Evolutionary conservation across 92 coral and sea anemone genomes (phyloP).

Genomic region (Zoanthus solanderi): DNA sequence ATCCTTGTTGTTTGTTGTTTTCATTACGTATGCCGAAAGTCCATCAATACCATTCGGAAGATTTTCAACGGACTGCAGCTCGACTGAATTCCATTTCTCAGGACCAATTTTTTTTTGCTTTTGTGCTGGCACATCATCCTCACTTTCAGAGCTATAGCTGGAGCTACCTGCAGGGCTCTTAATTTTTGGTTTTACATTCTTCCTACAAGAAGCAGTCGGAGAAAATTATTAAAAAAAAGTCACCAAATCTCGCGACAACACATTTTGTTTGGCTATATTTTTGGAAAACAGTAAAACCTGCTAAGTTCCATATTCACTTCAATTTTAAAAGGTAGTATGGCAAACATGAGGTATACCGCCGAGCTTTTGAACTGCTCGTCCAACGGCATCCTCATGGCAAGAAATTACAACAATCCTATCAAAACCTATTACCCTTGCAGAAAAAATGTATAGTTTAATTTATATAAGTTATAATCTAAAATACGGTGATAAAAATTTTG

Average conservation of each 20-base stretch:
- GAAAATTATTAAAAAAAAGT: neutral
- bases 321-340: neutral
- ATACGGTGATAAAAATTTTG: neutral
- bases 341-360: neutral
- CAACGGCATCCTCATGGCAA: neutral
- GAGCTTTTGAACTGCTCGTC: neutral
- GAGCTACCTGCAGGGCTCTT: constrained; percentile 6
- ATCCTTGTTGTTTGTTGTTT: neutral
- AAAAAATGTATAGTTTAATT: neutral
- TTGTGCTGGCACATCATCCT: constrained; percentile 8
- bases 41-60: constrained; percentile 8
- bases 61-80: neutral
- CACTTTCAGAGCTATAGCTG: constrained; percentile 4
- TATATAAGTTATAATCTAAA: neutral
- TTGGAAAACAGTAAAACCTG: neutral
- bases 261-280: neutral
- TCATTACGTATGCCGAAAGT: constrained; percentile 4
- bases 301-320: constrained; percentile 3
- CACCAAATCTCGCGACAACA: neutral
- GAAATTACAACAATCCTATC: neutral
- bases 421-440: neutral
- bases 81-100: constrained; percentile 4
- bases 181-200: neutral
- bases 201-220: constrained; percentile 5
- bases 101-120: neutral